Evolutionary conservation across 2,113 vertebrate genomes (phyloP).

Genomic region (Hoplias malabaricus): DNA sequence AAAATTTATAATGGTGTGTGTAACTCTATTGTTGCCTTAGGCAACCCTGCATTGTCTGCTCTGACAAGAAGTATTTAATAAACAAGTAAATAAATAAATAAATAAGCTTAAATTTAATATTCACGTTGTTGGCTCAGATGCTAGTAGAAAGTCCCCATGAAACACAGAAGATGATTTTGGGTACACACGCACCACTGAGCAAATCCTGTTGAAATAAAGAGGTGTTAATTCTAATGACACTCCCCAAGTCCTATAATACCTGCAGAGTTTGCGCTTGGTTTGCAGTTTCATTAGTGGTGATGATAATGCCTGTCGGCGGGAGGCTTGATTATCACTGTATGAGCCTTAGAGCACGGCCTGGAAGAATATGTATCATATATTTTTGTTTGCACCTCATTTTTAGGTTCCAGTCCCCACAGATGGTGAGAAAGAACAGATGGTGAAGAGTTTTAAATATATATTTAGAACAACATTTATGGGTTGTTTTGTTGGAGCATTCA

Average conservation of each 20-base stretch:
- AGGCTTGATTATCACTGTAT: background rate
- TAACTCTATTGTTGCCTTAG: too few relatives aligned
- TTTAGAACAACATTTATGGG: too few relatives aligned
- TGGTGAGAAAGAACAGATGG: too few relatives aligned
- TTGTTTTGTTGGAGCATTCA: too few relatives aligned
- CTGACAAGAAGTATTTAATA: too few relatives aligned
- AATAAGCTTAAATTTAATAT: too few relatives aligned
- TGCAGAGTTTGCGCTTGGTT: background rate
- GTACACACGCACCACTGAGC: background rate
- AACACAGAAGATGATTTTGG: background rate
- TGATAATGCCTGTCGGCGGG: background rate
- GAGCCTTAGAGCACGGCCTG: background rate
- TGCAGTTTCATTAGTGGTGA: background rate
- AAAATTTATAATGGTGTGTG: too few relatives aligned
- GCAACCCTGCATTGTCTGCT: too few relatives aligned
- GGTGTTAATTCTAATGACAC: background rate
- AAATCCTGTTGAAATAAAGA: background rate
- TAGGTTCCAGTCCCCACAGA: too few relatives aligned
- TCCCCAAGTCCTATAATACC: background rate
- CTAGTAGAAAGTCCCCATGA: background rate
- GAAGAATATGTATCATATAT: background rate
- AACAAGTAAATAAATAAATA: too few relatives aligned
- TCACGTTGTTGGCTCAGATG: background rate
- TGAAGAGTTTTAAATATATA: too few relatives aligned
- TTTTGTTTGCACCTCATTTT: background rate